Evolutionary conservation across 2,888 invertebrate species (phyloP), one percentile per base, ranked within the genome.

Genomic region (Hirudinaria manillensis): DNA sequence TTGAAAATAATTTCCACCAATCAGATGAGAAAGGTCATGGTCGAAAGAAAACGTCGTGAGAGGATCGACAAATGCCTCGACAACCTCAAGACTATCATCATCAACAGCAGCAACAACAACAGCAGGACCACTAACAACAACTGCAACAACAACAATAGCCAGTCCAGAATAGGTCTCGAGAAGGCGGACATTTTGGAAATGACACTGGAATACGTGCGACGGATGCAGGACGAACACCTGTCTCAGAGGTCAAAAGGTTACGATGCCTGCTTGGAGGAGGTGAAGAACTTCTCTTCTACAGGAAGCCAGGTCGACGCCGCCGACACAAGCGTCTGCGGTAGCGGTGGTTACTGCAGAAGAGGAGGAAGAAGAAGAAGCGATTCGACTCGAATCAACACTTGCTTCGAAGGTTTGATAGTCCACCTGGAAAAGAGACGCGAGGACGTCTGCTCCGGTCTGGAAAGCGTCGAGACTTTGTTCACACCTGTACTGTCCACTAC

Each of bases 21-120:
- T 53, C 61, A 61, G 61, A 61, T 61, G 61, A 4, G 61, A 13
- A 61, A 61, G 29, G 61, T 61, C 24, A 27, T 61, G 13, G 61
- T 61, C 24, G 61, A 61, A n/a, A 24, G 61, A 10, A 61, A 61
- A 29, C 24, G 61, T 10, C 13, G 61, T 21, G 61, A 61, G 24
- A 24, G 61, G 29, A 61, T 61, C 61, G 61, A 61, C 29, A 61
- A 29, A 61, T 61, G 61, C 29, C 61, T 61, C 61, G 61, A 61
- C 61, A 24, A 19, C 7, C 61, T 61, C 24, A 61, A 61, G n/a
- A 61, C 61, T 10, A 61, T 29, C 4, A 19, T 29, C 61, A 16
- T 29, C 61, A 61, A 24, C 24, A 61, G 10, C 61, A 61, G 10
- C 61, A 61, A 24, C 27, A 27, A 56, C 56, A 56, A 56, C 56